These are phyloP conservation scores for Caenorhabditis brenneri DNA, from an alignment of 1,140 invertebrate genomes.

Conservation along the genomic window DNA sequence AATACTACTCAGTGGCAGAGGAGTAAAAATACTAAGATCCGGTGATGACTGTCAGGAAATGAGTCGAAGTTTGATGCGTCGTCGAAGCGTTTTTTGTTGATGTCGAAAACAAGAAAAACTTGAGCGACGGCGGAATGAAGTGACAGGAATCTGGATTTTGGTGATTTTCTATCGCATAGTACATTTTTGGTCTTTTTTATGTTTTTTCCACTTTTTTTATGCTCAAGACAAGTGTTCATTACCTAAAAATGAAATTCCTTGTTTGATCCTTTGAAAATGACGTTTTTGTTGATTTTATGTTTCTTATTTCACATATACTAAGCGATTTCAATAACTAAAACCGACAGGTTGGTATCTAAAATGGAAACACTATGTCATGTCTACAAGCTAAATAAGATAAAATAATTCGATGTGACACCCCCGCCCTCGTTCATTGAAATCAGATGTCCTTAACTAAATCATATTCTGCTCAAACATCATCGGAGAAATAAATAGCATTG, in stretches of 20 bases:
- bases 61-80: conserved; percentile 20
- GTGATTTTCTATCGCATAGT: not conserved
- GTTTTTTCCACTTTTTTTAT: no score
- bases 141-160: not conserved
- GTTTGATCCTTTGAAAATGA: no score
- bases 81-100: not conserved
- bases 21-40: not conserved
- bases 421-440: conserved; percentile 2
- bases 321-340: no score
- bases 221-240: no score
- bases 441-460: conserved; percentile 29
- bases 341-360: not conserved
- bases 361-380: not conserved
- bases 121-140: not conserved
- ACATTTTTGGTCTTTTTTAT: not conserved
- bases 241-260: no score
- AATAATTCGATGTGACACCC: not conserved
- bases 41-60: conserved; percentile 35
- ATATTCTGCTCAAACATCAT: conserved; percentile 31
- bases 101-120: not conserved
- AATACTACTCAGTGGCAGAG: not conserved
- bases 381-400: not conserved
- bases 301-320: no score
- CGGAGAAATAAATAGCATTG: not conserved
- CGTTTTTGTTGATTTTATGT: no score